These are phyloP conservation scores for Solenopsis fugax DNA, from an alignment of 1,140 invertebrate species.

Conservation along the genomic window DNA sequence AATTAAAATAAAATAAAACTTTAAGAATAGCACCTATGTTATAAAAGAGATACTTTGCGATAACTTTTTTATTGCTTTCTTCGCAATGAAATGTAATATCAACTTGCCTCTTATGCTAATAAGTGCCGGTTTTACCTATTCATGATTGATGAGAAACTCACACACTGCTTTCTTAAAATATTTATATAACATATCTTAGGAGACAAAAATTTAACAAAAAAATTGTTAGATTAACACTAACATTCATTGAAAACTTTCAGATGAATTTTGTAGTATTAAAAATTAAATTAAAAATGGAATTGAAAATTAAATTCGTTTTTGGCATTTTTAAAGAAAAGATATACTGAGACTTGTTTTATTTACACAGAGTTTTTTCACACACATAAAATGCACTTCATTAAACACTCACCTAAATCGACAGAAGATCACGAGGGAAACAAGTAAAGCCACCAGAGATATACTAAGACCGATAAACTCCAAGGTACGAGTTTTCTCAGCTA, in stretches of 20 bases:
- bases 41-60: too few relatives aligned
- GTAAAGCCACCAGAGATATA: constrained; percentile 91
- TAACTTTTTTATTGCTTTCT: too few relatives aligned
- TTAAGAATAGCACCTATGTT: too few relatives aligned
- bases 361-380: neutral
- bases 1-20: too few relatives aligned
- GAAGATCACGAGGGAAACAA: constrained; percentile 93
- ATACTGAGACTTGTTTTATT: neutral
- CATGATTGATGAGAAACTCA: neutral
- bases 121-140: too few relatives aligned
- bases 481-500: constrained; percentile 91
- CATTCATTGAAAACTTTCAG: neutral
- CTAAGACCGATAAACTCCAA: constrained; percentile 94
- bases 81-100: too few relatives aligned
- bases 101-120: too few relatives aligned
- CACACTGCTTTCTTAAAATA: neutral
- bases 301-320: neutral
- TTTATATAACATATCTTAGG: neutral
- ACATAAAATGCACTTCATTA: neutral
- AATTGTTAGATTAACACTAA: neutral
- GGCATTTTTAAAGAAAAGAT: neutral
- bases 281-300: neutral
- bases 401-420: constrained; percentile 91
- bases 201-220: neutral
- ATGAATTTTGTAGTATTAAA: neutral